Evolutionary conservation across 2,888 invertebrate species (phyloP).

Genomic region (Fragum whitleyi): DNA sequence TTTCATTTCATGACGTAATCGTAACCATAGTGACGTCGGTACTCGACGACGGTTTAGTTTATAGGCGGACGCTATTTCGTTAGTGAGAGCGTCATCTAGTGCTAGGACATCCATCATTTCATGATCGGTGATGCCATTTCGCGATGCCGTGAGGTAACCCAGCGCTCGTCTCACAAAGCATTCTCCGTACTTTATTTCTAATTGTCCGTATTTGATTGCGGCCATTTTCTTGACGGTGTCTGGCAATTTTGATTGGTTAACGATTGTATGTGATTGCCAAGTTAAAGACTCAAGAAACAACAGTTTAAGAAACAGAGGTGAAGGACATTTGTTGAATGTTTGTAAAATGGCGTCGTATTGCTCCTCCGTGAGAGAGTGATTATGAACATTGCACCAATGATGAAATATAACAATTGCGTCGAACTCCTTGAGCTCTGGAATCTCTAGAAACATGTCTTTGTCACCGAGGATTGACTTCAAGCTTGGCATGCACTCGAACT

Average conservation of each 20-base stretch:
- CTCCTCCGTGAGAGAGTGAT: conserved; percentile 85
- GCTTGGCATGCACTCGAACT: conserved; percentile 71
- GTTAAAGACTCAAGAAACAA: conserved; percentile 75
- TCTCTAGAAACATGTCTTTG: conserved; percentile 72
- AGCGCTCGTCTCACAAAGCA: conserved; percentile 86
- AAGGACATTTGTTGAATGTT: conserved; percentile 84
- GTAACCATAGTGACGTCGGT: conserved; percentile 78
- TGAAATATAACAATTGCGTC: conserved; percentile 76
- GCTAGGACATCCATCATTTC: conserved; percentile 89
- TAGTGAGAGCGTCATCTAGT: conserved; percentile 82
- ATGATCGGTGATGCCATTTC: conserved; percentile 92
- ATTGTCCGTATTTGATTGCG: conserved; percentile 75
- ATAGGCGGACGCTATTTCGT: conserved; percentile 68
- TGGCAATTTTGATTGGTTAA: conserved; percentile 71
- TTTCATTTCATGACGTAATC: conserved; percentile 74
- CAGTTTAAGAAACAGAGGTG: conserved; percentile 79
- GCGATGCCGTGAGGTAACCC: conserved; percentile 90
- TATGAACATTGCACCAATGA: conserved; percentile 71
- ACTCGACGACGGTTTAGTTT: conserved; percentile 75
- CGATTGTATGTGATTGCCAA: conserved; percentile 77
- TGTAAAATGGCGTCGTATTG: conserved; percentile 90
- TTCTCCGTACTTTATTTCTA: conserved; percentile 82
- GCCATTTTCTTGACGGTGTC: conserved; percentile 77
- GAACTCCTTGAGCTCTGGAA: conserved; percentile 72
- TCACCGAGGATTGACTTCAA: conserved; percentile 67